phyloP scores from a whole-genome alignment of 2,797 vertebrate species.

The Sebastes kiyomatsui region DNA sequence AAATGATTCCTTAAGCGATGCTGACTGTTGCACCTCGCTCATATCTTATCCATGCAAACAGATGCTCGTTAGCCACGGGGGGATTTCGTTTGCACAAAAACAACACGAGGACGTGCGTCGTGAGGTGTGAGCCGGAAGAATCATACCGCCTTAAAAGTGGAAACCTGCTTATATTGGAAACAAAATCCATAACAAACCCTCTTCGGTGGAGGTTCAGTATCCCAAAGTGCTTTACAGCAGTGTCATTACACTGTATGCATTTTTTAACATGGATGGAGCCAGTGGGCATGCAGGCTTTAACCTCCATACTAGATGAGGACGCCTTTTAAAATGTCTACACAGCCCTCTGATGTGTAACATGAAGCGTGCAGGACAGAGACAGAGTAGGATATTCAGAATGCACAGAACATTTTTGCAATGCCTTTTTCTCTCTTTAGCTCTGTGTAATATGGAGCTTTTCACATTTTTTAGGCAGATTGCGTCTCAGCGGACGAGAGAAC shows the following conservation, averaged over 20 bases:
- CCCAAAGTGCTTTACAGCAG: not conserved
- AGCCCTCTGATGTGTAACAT: slow-evolving; percentile 27
- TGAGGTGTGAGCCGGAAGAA: slow-evolving; percentile 9
- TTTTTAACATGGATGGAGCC: slow-evolving; percentile 2
- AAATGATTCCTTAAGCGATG: slow-evolving; percentile 54
- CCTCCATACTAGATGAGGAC: slow-evolving; percentile 6
- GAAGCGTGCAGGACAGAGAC: slow-evolving; percentile 1
- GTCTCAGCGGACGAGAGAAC: slow-evolving; percentile 27
- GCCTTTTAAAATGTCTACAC: not conserved
- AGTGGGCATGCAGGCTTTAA: not conserved
- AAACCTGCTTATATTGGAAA: slow-evolving; percentile 5
- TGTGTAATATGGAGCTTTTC: slow-evolving; percentile 13
- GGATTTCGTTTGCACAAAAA: slow-evolving; percentile 34
- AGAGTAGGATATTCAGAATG: slow-evolving; percentile 1
- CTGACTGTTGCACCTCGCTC: slow-evolving; percentile 50
- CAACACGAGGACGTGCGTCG: slow-evolving; percentile 20
- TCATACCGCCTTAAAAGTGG: not conserved
- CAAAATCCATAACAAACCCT: not conserved
- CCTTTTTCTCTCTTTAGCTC: slow-evolving; percentile 7
- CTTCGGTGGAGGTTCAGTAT: not conserved
- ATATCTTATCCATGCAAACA: slow-evolving; percentile 68
- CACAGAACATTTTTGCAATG: slow-evolving; percentile 7
- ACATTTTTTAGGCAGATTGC: slow-evolving; percentile 12
- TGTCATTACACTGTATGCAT: not conserved
- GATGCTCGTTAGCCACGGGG: slow-evolving; percentile 57